These are phyloP conservation scores for Torymus tubicola DNA, from an alignment of 2,888 invertebrate genomes.

Conservation along the genomic window DNA sequence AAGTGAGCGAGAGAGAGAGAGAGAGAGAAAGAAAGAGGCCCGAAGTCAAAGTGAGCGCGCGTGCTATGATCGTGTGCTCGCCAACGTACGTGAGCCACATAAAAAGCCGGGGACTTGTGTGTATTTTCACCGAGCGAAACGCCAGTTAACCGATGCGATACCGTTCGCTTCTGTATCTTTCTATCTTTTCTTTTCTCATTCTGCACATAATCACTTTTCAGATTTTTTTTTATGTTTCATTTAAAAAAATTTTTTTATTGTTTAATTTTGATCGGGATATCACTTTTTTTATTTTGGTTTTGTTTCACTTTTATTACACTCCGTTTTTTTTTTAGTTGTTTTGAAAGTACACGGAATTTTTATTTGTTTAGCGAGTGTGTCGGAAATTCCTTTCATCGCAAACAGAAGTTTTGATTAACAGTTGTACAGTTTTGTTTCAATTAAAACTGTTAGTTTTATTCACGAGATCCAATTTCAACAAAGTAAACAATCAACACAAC, in stretches of 20 bases:
- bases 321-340: conserved; percentile 13
- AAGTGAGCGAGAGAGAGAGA: background rate
- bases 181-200: background rate
- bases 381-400: background rate
- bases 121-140: conserved; percentile 32
- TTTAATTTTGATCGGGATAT: too few relatives aligned
- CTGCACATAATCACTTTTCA: conserved; percentile 16
- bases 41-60: conserved; percentile 44
- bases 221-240: conserved; percentile 26
- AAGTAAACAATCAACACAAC: conserved; percentile 2
- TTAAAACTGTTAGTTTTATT: too few relatives aligned
- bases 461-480: background rate
- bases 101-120: conserved; percentile 14
- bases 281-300: background rate
- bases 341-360: background rate
- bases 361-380: too few relatives aligned
- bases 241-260: too few relatives aligned
- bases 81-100: conserved; percentile 54
- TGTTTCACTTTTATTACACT: conserved; percentile 23
- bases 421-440: background rate
- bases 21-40: background rate
- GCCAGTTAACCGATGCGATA: conserved; percentile 5
- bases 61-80: conserved; percentile 26
- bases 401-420: background rate
- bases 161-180: conserved; percentile 7